These are phyloP conservation scores for Taphrorychus bicolor DNA, from an alignment of 2,888 invertebrate species.

Conservation along the genomic window DNA sequence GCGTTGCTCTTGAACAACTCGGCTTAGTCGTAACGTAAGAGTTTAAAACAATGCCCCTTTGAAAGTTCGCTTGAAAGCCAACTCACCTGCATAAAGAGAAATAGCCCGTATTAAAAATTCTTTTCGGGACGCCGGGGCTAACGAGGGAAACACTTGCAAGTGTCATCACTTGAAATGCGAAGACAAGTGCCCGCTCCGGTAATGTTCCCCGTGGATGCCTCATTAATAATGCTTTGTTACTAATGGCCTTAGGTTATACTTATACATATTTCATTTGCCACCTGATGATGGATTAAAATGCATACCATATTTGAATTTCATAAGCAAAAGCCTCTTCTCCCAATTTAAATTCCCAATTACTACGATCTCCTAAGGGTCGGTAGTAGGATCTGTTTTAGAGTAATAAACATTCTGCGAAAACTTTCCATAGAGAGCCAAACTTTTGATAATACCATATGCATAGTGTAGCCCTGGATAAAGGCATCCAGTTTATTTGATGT, in stretches of 20 bases:
- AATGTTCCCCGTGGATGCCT: neutral
- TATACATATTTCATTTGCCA: neutral
- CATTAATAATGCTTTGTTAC: neutral
- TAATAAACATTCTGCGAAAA: slow-evolving; percentile 20
- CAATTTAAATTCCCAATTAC: neutral
- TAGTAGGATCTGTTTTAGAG: slow-evolving; percentile 11
- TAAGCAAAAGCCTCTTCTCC: neutral
- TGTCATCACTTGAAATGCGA: neutral
- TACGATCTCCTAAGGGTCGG: neutral
- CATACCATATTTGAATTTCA: neutral
- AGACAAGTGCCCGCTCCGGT: neutral
- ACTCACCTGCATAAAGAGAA: slow-evolving; percentile 11
- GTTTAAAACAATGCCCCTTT: slow-evolving; percentile 33
- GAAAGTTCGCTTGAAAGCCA: slow-evolving; percentile 19
- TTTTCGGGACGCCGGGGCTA: neutral
- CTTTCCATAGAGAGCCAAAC: slow-evolving; percentile 17
- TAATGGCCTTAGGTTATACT: neutral
- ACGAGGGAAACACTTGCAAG: neutral
- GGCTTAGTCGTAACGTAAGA: slow-evolving; percentile 28
- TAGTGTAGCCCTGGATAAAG: slow-evolving; percentile 7
- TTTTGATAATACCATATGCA: slow-evolving; percentile 23
- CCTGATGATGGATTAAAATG: neutral
- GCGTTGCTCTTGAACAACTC: slow-evolving; percentile 23
- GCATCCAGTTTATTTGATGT: slow-evolving; percentile 16
- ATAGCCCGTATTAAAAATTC: slow-evolving; percentile 1